These are phyloP conservation scores for Enteromius thamalakanensis DNA, from an alignment of 2,797 vertebrate genomes.

Conservation along the genomic window DNA sequence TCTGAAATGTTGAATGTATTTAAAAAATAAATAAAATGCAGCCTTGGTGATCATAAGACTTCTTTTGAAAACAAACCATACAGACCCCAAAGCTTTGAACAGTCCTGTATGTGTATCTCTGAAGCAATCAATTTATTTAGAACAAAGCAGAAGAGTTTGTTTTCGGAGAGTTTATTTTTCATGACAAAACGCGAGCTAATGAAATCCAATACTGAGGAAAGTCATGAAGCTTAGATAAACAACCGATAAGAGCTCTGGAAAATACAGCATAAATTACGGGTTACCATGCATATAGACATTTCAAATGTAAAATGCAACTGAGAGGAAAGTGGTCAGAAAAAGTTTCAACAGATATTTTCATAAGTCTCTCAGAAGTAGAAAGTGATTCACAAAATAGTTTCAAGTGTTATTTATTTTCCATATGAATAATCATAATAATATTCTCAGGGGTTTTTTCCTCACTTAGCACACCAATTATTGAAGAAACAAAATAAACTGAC, in stretches of 20 bases:
- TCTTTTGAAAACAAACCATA: background rate
- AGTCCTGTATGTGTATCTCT: background rate
- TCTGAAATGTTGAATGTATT: no score
- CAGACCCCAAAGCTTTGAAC: background rate
- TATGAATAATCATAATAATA: background rate
- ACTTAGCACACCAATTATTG: background rate
- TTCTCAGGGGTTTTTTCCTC: no score
- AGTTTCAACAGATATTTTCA: background rate
- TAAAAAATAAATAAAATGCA: background rate
- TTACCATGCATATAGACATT: slow-evolving; percentile 7
- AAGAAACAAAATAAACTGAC: slow-evolving; percentile 4
- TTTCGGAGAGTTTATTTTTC: slow-evolving; percentile 12
- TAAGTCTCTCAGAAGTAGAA: background rate
- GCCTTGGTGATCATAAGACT: background rate
- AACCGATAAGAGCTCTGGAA: slow-evolving; percentile 12
- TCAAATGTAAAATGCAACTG: background rate
- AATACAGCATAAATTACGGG: slow-evolving; percentile 1
- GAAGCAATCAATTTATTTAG: background rate
- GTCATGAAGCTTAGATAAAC: background rate
- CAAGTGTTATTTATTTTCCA: slow-evolving; percentile 13
- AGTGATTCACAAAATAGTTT: slow-evolving; percentile 25
- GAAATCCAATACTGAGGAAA: background rate
- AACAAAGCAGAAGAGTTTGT: background rate
- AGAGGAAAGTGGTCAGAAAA: slow-evolving; percentile 9
- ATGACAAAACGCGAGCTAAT: background rate